Conservation (phyloP, 1,140 invertebrate genomes). For the Ptiloglossa arizonensis region DNA sequence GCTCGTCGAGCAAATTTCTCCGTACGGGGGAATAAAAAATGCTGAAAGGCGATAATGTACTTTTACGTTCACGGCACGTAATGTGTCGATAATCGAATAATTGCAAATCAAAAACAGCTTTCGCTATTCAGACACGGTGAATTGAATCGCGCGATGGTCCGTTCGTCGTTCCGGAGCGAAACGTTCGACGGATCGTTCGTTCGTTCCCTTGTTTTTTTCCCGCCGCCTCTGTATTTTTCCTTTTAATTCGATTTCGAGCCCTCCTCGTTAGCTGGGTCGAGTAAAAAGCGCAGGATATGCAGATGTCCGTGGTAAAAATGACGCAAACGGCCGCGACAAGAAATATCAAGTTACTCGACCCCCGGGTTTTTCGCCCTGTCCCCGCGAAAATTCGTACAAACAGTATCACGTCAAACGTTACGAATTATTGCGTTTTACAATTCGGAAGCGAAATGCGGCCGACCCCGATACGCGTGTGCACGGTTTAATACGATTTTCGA, state of each 20-base stretch:
- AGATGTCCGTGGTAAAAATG: background rate
- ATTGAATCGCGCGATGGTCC: slow-evolving; percentile 16
- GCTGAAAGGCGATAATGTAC: too few species aligned
- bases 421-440: slow-evolving; percentile 21
- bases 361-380: background rate
- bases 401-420: slow-evolving; percentile 18
- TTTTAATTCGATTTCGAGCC: slow-evolving; percentile 3
- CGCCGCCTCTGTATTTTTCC: slow-evolving; percentile 19
- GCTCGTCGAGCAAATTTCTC: too few species aligned
- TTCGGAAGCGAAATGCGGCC: background rate
- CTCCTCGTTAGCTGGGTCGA: slow-evolving; percentile 1
- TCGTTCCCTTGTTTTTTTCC: background rate
- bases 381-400: background rate
- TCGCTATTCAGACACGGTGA: slow-evolving; percentile 9
- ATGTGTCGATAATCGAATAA: too few species aligned
- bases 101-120: slow-evolving; percentile 17
- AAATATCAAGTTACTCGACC: slow-evolving; percentile 24
- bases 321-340: slow-evolving; percentile 17
- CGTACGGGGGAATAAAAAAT: too few species aligned
- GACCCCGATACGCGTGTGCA: background rate
- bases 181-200: background rate
- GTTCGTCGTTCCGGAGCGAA: background rate
- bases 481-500: slow-evolving; percentile 35
- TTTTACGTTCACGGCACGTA: too few species aligned
- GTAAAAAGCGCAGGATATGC: slow-evolving; percentile 20